Evolutionary conservation across 2,113 vertebrate species (phyloP).

Genomic region (Thalassarche chlororhynchos): DNA sequence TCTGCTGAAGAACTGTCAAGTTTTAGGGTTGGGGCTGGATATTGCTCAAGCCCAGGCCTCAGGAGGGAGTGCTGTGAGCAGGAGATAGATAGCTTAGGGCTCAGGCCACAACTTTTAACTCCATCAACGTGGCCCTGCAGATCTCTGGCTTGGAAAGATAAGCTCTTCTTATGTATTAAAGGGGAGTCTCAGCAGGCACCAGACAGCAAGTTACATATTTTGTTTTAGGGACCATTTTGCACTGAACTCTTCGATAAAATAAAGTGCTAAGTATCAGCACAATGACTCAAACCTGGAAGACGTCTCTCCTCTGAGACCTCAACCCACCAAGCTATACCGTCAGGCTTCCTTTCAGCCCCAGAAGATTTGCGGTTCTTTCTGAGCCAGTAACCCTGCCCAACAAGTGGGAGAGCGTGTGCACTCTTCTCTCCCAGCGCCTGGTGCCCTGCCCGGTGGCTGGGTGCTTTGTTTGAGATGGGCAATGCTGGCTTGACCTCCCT

Average conservation of each 20-base stretch:
- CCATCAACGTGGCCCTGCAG: neutral
- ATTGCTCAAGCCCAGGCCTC: neutral
- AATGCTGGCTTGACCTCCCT: neutral
- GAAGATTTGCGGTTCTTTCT: neutral
- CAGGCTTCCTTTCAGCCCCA: neutral
- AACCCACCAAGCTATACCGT: neutral
- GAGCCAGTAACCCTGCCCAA: neutral
- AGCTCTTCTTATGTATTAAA: neutral
- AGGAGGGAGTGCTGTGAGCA: neutral
- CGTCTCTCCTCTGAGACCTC: neutral
- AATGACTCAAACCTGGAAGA: neutral
- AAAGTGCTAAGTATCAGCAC: neutral
- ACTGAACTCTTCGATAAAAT: neutral
- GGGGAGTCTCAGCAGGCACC: neutral
- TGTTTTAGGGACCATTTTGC: neutral
- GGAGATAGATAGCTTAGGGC: neutral
- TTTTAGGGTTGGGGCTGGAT: neutral
- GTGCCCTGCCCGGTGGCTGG: rapidly evolving
- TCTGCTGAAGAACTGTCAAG: neutral
- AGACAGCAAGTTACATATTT: neutral
- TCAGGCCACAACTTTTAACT: neutral
- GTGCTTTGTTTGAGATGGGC: neutral
- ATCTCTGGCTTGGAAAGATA: neutral
- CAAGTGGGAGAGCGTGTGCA: neutral
- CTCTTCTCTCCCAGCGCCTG: neutral